Base-by-base conservation (phyloP, 2,113 vertebrate species). In the Vimba vimba region DNA sequence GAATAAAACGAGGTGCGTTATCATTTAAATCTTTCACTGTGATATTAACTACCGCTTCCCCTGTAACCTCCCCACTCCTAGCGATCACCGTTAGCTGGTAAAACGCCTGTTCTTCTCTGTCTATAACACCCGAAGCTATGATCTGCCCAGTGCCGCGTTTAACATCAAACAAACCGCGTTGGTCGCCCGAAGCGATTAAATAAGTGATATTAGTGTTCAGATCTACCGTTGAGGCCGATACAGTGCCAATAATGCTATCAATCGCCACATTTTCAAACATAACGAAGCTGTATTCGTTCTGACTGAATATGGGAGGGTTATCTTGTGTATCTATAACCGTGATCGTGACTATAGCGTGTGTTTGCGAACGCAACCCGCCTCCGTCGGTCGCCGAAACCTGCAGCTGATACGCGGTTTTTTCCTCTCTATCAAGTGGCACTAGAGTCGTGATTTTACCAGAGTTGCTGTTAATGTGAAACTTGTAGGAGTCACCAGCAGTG, bases 21-120 rank as follows among this genome's bases (percentile, higher is more conserved):
- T 99, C 98, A 87, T 99, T 99, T 85, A 99, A 88, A 89, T 99
- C 98, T 92, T 96, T 99, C 17, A 99, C 96, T 0, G 97, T 99
- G 89, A 99, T 95, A 88, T 99, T 99, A 36, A 99, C 97, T 84
- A 96, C 10, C 0, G 97, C 90, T 15, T 99, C 97, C 1, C 98
- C 98, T 4, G 97, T 96, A 90, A 98, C 95, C 0, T 96, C 94
- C 17, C 97, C 98, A 30, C 97, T 97, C 79, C 96, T 96, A 71
- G 98, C 98, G 2, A 99, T 96, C 11, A 98, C 95, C 88, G 96
- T 97, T 43, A 99, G 96, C 89, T 97, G 97, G 90, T 99, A 99
- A 91, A 97, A 98, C 0, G 93, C 95, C 71, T 97, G 97, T 87
- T 99, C 98, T 90, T 99, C 98, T 91, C 98, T 93, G 91, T 99